phyloP scores from a whole-genome alignment of 2,113 vertebrate species.

The Leptocoma aspasia region DNA sequence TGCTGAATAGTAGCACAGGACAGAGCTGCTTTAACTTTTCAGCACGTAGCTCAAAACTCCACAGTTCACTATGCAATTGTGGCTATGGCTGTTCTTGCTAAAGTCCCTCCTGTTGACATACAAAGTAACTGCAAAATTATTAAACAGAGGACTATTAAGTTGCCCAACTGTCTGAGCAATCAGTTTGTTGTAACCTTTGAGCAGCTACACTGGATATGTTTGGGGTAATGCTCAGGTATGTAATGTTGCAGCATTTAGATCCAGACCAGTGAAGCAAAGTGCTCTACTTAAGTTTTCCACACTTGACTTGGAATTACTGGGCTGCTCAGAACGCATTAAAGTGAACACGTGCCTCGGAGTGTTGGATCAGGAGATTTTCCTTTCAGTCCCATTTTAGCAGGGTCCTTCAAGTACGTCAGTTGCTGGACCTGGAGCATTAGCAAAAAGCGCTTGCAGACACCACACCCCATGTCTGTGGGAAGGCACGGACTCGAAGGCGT shows the following conservation, averaged over 20 bases:
- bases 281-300: not conserved
- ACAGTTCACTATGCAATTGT: not conserved
- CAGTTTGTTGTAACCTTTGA: not conserved
- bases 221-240: not conserved
- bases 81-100: not conserved
- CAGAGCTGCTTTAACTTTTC: not conserved
- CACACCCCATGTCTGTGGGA: rapidly evolving
- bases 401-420: not conserved
- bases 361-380: not conserved
- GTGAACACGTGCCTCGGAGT: not conserved
- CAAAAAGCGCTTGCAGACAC: not conserved
- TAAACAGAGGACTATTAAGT: not conserved
- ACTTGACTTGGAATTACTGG: not conserved
- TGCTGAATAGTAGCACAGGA: not conserved
- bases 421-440: not conserved
- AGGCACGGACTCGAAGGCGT: not conserved
- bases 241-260: not conserved
- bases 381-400: not conserved
- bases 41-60: rapidly evolving
- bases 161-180: not conserved
- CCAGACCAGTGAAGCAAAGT: not conserved
- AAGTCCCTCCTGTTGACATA: not conserved
- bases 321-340: not conserved
- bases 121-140: not conserved
- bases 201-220: not conserved